These are phyloP conservation scores for Philopedon plagiatum DNA, from an alignment of 2,888 invertebrate species.

Conservation along the genomic window DNA sequence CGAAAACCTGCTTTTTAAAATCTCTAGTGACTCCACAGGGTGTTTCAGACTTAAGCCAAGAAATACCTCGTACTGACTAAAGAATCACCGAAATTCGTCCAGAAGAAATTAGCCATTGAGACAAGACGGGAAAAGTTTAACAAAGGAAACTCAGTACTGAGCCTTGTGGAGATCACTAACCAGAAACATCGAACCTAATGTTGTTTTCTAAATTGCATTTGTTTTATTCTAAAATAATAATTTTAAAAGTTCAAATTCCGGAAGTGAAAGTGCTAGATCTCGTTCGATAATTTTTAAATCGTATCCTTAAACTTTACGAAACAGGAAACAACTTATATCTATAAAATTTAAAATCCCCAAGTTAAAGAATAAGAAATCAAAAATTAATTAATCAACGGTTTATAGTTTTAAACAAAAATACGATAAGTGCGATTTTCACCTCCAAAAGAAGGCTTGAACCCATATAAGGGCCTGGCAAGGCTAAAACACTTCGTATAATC, in stretches of 20 bases:
- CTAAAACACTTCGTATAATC: conserved; percentile 12
- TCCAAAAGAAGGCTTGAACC: conserved; percentile 29
- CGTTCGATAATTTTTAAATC: background rate
- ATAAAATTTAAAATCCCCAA: conserved; percentile 18
- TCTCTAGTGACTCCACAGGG: too few species aligned
- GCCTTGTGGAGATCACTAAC: too few species aligned
- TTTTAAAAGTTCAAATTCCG: too few species aligned
- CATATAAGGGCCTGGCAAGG: conserved; percentile 30
- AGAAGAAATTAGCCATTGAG: too few species aligned
- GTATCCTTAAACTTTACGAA: conserved; percentile 17
- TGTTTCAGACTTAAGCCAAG: too few species aligned
- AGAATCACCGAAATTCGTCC: too few species aligned
- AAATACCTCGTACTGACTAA: too few species aligned
- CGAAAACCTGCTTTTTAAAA: too few species aligned
- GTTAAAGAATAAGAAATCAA: conserved; percentile 6
- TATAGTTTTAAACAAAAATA: conserved; percentile 14
- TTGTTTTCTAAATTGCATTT: background rate
- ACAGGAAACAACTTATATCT: conserved; percentile 8
- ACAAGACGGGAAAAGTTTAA: too few species aligned
- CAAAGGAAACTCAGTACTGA: too few species aligned
- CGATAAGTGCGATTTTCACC: conserved; percentile 14
- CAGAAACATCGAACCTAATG: too few species aligned
- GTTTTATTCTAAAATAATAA: too few species aligned
- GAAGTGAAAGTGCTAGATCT: background rate
- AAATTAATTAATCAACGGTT: conserved; percentile 12